These are phyloP conservation scores for Chinchilla lanigera DNA, from an alignment of 2,113 vertebrate species.

Conservation along the genomic window DNA sequence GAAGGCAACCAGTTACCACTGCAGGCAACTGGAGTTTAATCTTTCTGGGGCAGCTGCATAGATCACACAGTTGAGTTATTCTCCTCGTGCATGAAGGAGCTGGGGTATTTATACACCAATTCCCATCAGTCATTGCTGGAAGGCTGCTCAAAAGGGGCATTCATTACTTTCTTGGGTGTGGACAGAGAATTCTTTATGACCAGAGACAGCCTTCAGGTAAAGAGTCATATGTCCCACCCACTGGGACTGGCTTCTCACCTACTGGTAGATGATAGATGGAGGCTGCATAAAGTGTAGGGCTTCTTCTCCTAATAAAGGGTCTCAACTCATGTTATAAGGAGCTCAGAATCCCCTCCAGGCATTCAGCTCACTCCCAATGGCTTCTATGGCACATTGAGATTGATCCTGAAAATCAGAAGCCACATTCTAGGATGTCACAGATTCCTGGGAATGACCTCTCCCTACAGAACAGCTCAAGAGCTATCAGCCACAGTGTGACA, in stretches of 20 bases:
- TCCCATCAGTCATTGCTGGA: background rate
- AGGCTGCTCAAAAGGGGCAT: background rate
- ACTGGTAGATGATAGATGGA: background rate
- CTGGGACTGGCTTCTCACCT: background rate
- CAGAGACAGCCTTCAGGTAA: background rate
- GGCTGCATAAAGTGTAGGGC: background rate
- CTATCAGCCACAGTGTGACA: background rate
- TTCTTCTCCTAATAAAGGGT: background rate
- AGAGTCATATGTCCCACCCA: background rate
- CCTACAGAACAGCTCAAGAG: rapidly evolving
- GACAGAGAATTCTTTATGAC: background rate
- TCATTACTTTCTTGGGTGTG: background rate
- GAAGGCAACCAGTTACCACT: background rate
- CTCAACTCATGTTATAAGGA: background rate
- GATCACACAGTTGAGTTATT: background rate
- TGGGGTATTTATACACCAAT: background rate
- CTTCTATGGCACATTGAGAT: background rate
- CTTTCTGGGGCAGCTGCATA: background rate
- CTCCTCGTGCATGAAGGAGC: background rate
- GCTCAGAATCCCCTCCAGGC: background rate
- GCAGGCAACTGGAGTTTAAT: background rate
- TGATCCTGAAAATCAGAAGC: background rate
- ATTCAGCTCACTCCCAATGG: background rate
- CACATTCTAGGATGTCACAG: background rate
- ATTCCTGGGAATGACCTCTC: background rate